These are phyloP conservation scores for Cairina moschata DNA, from an alignment of 2,113 vertebrate genomes.

Conservation along the genomic window DNA sequence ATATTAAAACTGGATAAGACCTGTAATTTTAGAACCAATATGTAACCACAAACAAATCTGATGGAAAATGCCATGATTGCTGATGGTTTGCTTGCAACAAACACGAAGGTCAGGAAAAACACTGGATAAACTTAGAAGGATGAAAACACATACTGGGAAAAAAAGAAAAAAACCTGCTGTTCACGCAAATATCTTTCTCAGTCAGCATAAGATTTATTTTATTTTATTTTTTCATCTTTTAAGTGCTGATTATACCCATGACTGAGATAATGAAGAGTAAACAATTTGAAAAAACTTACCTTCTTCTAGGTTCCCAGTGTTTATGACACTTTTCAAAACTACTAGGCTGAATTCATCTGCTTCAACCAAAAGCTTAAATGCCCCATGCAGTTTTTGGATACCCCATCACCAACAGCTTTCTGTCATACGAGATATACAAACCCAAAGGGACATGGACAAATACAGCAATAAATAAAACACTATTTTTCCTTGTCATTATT, in stretches of 20 bases:
- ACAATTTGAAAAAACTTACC: neutral
- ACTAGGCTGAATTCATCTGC: neutral
- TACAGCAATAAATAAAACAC: neutral
- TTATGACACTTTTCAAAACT: neutral
- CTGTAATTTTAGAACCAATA: constrained; percentile 50
- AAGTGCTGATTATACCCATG: neutral
- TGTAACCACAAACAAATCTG: neutral
- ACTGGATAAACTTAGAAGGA: neutral
- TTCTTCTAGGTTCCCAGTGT: neutral
- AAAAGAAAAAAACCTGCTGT: neutral
- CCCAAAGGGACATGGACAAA: neutral
- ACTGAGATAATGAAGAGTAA: neutral
- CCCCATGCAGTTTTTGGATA: neutral
- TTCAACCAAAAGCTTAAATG: neutral
- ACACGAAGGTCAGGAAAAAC: constrained; percentile 27
- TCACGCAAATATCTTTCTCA: neutral
- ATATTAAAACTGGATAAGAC: constrained; percentile 30
- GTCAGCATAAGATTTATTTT: neutral
- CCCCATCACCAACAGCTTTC: neutral
- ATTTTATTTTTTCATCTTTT: neutral
- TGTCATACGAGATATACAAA: neutral
- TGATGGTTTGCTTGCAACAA: constrained; percentile 32
- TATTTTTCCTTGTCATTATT: neutral
- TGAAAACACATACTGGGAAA: neutral
- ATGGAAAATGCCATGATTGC: neutral